These are phyloP conservation scores for Pasiphila rectangulata DNA, from an alignment of 2,888 invertebrate species.

Conservation along the genomic window DNA sequence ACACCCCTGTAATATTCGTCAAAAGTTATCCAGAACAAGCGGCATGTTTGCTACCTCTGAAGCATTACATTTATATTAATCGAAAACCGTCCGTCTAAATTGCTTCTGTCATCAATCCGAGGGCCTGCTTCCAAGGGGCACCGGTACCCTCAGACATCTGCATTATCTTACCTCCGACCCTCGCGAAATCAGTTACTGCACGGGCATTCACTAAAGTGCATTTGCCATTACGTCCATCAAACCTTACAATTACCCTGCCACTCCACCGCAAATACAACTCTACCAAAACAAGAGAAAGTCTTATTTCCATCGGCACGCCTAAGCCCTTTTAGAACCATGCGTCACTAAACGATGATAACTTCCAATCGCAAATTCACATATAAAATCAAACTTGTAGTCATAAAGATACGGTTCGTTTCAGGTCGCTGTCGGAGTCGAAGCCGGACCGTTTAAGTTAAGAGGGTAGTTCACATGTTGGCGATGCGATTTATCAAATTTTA, in stretches of 20 bases:
- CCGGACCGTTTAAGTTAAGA: slow-evolving; percentile 73
- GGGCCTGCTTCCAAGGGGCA: slow-evolving; percentile 43
- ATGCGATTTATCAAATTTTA: slow-evolving; percentile 80
- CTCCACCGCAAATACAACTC: slow-evolving; percentile 37
- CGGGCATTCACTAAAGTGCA: slow-evolving; percentile 75
- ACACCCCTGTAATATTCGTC: not conserved
- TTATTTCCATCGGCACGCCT: slow-evolving; percentile 25
- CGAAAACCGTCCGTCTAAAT: slow-evolving; percentile 64
- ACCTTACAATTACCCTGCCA: slow-evolving; percentile 56
- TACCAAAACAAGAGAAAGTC: slow-evolving; percentile 30
- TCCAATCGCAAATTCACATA: slow-evolving; percentile 35
- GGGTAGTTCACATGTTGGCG: slow-evolving; percentile 79
- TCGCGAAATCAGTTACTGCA: slow-evolving; percentile 67
- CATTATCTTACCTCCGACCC: slow-evolving; percentile 76
- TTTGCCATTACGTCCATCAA: slow-evolving; percentile 67
- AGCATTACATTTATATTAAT: slow-evolving; percentile 70
- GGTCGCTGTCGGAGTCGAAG: slow-evolving; percentile 12
- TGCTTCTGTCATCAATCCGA: slow-evolving; percentile 68
- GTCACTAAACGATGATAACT: slow-evolving; percentile 64
- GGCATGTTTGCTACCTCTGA: slow-evolving; percentile 15
- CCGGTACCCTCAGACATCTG: slow-evolving; percentile 63
- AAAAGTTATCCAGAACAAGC: not conserved
- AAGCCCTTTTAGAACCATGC: slow-evolving; percentile 36
- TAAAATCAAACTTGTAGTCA: slow-evolving; percentile 33
- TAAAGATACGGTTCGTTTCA: slow-evolving; percentile 37